Evolutionary conservation across 2,113 vertebrate genomes (phyloP).

Genomic region (Antennarius striatus): DNA sequence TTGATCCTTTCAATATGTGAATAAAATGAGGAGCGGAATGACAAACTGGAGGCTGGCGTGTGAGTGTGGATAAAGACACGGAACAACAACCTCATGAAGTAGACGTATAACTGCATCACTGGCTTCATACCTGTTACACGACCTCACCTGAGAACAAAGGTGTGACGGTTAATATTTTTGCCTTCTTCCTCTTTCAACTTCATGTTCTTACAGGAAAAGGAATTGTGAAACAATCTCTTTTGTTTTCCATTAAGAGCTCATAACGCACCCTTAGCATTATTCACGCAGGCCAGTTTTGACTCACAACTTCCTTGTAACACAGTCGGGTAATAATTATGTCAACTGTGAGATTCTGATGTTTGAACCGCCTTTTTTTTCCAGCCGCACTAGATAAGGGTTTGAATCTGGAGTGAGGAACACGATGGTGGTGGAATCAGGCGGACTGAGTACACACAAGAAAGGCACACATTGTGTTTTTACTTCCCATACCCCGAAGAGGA

Average conservation of each 20-base stretch:
- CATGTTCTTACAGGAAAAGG: conserved; percentile 32
- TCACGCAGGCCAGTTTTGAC: conserved; percentile 2
- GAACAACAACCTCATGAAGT: too few species aligned
- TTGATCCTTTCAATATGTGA: too few species aligned
- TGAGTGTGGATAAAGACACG: too few species aligned
- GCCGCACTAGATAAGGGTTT: not conserved
- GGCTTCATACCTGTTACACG: too few species aligned
- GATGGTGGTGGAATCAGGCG: not conserved
- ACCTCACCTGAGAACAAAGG: conserved; percentile 7
- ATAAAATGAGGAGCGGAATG: too few species aligned
- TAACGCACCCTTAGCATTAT: not conserved
- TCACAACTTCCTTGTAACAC: conserved; percentile 42
- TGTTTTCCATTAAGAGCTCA: conserved; percentile 14
- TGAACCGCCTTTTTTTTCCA: not conserved
- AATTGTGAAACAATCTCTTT: conserved; percentile 5
- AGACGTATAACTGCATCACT: too few species aligned
- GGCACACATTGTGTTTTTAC: conserved; percentile 22
- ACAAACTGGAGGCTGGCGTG: too few species aligned
- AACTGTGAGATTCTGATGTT: not conserved
- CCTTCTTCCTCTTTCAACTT: conserved; percentile 21
- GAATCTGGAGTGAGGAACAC: not conserved
- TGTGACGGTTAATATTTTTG: conserved; percentile 27
- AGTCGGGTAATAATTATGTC: not conserved
- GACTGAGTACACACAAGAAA: not conserved
- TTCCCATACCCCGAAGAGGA: conserved; percentile 54